Evolutionary conservation across 1,140 invertebrate species (phyloP).

Genomic region (Brachionus sp.): DNA sequence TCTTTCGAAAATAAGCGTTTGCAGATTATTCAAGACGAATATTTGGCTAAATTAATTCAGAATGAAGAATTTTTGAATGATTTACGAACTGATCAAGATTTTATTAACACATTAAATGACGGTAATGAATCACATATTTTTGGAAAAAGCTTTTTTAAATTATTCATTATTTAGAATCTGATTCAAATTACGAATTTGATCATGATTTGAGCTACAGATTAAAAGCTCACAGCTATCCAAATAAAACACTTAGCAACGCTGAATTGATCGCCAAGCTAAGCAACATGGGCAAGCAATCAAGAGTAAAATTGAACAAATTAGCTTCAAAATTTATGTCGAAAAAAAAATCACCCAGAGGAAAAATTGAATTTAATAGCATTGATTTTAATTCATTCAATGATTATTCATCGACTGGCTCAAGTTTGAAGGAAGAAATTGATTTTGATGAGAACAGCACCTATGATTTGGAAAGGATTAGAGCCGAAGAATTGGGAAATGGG

Average conservation of each 20-base stretch:
- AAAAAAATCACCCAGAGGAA: background rate
- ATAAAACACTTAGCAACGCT: constrained; percentile 17
- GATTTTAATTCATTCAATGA: constrained; percentile 2
- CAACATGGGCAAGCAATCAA: background rate
- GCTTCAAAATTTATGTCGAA: constrained; percentile 26
- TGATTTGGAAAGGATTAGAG: background rate
- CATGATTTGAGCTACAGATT: background rate
- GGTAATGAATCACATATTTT: background rate
- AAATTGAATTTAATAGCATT: constrained; percentile 9
- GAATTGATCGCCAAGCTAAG: constrained; percentile 19
- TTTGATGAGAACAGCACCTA: background rate
- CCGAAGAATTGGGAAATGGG: background rate
- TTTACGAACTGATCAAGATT: constrained; percentile 30
- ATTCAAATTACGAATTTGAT: background rate
- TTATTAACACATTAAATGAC: constrained; percentile 24
- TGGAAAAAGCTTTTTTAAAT: background rate
- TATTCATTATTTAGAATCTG: background rate
- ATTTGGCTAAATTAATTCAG: constrained; percentile 34
- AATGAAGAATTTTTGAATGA: constrained; percentile 41
- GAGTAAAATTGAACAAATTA: background rate
- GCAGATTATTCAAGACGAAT: constrained; percentile 41
- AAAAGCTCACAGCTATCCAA: background rate
- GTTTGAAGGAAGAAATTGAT: background rate
- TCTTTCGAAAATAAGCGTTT: constrained; percentile 18
- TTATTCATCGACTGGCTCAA: constrained; percentile 14